Conservation (phyloP, 2,888 invertebrate species). For the Lysandra coridon region DNA sequence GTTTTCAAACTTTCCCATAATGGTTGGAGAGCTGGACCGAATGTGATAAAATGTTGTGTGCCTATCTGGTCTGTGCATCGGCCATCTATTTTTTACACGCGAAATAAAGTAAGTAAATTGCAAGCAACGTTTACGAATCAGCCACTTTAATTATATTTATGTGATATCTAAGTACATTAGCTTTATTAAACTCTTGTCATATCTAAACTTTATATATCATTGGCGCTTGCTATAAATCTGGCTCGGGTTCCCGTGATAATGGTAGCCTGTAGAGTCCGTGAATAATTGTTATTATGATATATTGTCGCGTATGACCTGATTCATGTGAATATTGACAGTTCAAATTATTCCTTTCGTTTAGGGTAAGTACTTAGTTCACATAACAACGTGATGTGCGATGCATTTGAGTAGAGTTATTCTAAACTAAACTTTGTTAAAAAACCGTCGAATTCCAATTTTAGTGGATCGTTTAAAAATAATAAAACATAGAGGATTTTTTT, state of each 20-base stretch:
- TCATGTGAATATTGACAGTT: constrained; percentile 20
- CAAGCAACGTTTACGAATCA: background rate
- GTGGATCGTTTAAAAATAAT: too few relatives aligned
- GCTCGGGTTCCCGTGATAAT: constrained; percentile 49
- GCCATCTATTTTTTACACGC: background rate
- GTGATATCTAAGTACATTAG: background rate
- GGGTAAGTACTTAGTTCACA: background rate
- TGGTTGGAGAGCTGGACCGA: too few relatives aligned
- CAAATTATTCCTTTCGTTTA: background rate
- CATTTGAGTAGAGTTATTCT: too few relatives aligned
- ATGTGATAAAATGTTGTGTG: too few relatives aligned
- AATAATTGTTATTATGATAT: constrained; percentile 46
- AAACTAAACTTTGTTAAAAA: too few relatives aligned
- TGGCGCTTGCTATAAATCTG: constrained; percentile 47
- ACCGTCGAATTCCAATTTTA: too few relatives aligned
- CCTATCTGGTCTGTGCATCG: too few relatives aligned
- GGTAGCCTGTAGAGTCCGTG: constrained; percentile 39
- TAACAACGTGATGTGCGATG: background rate
- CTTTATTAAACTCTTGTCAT: background rate
- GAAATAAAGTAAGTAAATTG: background rate
- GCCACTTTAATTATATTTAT: background rate
- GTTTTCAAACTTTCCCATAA: too few relatives aligned
- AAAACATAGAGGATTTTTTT: too few relatives aligned
- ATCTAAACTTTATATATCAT: background rate
- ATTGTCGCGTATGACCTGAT: constrained; percentile 39